phyloP scores from a whole-genome alignment of 2,113 vertebrate species.

The Bagarius yarrelli region DNA sequence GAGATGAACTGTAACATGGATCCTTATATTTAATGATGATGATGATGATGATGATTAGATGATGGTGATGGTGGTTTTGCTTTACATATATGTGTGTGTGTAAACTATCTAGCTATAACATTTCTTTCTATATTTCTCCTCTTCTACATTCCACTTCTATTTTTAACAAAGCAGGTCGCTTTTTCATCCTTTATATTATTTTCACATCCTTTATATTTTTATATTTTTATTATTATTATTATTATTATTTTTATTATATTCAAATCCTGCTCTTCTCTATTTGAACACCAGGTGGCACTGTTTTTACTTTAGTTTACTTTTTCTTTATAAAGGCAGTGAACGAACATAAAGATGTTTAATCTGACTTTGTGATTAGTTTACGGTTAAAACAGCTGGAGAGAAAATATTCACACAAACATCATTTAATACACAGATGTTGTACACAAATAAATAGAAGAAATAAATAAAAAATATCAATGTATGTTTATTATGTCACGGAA shows the following conservation, averaged over 20 bases:
- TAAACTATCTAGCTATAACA: too few species aligned
- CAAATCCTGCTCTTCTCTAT: neutral
- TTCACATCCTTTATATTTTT: neutral
- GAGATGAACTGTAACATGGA: slow-evolving; percentile 36
- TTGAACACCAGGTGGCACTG: slow-evolving; percentile 36
- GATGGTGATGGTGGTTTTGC: neutral
- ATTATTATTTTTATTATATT: too few species aligned
- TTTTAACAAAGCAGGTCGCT: neutral
- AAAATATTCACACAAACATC: neutral
- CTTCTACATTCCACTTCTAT: neutral
- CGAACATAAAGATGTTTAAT: neutral
- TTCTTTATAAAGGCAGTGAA: neutral
- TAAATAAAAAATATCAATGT: too few species aligned
- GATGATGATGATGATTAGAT: neutral
- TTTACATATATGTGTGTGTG: neutral
- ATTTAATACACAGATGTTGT: too few species aligned
- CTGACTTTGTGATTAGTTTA: neutral
- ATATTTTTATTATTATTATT: too few species aligned
- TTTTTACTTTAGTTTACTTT: slow-evolving; percentile 3
- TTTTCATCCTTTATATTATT: neutral
- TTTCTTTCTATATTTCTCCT: too few species aligned
- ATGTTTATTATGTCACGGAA: too few species aligned
- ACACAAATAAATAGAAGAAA: too few species aligned
- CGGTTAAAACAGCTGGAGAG: neutral
- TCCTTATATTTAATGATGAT: neutral